phyloP scores from a whole-genome alignment of 2,888 invertebrate genomes.

The Venusia cambrica region DNA sequence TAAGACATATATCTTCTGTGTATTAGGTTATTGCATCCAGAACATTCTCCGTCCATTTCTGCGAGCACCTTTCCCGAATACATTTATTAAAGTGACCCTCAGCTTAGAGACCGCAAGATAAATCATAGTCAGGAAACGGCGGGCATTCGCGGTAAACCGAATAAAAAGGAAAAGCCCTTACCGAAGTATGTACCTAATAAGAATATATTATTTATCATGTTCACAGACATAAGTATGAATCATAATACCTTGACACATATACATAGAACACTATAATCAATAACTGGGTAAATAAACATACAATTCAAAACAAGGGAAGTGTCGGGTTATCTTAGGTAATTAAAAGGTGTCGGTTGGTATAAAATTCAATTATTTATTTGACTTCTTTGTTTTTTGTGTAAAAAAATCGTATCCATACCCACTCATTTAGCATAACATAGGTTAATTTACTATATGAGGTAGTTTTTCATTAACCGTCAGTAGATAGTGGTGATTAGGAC shows the following conservation, averaged over 20 bases:
- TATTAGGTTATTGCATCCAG: slow-evolving; percentile 67
- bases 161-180: slow-evolving; percentile 58
- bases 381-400: too few species aligned
- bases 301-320: too few species aligned
- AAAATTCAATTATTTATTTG: too few species aligned
- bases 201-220: slow-evolving; percentile 28
- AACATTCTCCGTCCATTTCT: slow-evolving; percentile 65
- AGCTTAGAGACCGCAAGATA: slow-evolving; percentile 70
- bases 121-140: slow-evolving; percentile 76
- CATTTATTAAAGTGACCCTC: slow-evolving; percentile 79
- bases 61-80: slow-evolving; percentile 70
- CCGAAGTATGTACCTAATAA: slow-evolving; percentile 41
- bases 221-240: slow-evolving; percentile 3
- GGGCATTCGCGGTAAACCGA: slow-evolving; percentile 63
- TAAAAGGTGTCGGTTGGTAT: too few species aligned
- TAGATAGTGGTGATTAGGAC: slow-evolving; percentile 50
- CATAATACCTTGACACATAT: slow-evolving; percentile 8
- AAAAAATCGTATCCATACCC: too few species aligned
- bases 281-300: too few species aligned
- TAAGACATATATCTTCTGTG: slow-evolving; percentile 50
- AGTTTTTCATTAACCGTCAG: slow-evolving; percentile 33
- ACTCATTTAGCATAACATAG: too few species aligned
- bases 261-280: too few species aligned
- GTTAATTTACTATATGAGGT: too few species aligned
- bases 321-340: too few species aligned